Evolutionary conservation across 64 coral and sea anemone genomes (phyloP).

Genomic region (Orbicella faveolata): DNA sequence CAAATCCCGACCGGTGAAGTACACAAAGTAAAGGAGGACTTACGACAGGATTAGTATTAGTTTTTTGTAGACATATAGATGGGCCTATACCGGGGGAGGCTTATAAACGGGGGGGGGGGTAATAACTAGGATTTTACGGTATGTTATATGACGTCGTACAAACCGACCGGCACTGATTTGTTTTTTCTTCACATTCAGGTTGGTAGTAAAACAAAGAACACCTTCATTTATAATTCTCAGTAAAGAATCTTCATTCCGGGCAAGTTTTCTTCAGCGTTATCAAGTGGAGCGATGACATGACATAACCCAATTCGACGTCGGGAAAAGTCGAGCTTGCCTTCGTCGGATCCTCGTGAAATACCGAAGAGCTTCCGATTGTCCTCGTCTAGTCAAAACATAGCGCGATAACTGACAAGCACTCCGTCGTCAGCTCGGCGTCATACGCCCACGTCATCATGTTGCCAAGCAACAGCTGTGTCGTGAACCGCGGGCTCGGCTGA

Average conservation of each 20-base stretch:
- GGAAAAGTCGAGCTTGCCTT: too few species aligned
- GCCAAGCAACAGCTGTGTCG: too few species aligned
- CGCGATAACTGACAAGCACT: neutral
- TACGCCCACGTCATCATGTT: too few species aligned
- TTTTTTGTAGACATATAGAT: too few species aligned
- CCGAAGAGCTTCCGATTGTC: neutral
- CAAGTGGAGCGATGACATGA: conserved; percentile 49
- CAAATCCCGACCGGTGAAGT: too few species aligned
- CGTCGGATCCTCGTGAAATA: neutral
- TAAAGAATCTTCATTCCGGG: conserved; percentile 42
- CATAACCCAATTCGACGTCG: neutral
- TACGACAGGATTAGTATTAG: too few species aligned
- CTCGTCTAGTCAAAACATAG: neutral
- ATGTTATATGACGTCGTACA: too few species aligned
- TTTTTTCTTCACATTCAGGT: conserved; percentile 21
- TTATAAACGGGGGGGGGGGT: too few species aligned
- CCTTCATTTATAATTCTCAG: conserved; percentile 61
- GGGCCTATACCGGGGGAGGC: too few species aligned
- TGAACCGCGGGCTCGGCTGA: too few species aligned
- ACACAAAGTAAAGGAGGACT: too few species aligned
- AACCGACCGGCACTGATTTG: neutral
- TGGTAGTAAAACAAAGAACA: conserved; percentile 37
- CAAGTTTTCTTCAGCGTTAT: conserved; percentile 47
- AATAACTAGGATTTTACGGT: too few species aligned
- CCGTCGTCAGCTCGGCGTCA: neutral